A percentile compares a stretch with the other conserved stretches of the same genome.
Evolutionary conservation across 2,797 vertebrate species (phyloP).

Genomic region (Cyclopterus lumpus): DNA sequence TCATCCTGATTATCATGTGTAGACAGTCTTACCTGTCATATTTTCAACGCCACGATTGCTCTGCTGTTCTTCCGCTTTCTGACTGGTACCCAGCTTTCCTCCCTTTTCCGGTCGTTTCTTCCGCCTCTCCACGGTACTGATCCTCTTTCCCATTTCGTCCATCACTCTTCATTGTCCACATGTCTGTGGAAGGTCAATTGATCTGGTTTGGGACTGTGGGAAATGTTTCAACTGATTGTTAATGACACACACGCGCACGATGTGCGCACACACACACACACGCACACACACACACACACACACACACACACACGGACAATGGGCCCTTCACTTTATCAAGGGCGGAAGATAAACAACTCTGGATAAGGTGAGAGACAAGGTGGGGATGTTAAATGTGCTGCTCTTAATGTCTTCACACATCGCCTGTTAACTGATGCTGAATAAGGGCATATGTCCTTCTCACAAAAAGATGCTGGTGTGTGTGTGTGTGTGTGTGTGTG

Average conservation of each 20-base stretch:
- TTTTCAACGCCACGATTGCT: constrained; percentile 12
- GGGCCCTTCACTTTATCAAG: constrained; percentile 75
- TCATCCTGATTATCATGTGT: constrained; percentile 45
- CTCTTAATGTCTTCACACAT: constrained; percentile 78
- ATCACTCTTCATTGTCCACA: constrained; percentile 74
- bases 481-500: not conserved
- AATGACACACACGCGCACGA: constrained; percentile 53
- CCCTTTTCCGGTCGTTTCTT: constrained; percentile 34
- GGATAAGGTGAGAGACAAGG: constrained; percentile 71
- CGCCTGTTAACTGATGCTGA: constrained; percentile 78
- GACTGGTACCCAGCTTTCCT: constrained; percentile 27
- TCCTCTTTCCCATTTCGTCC: constrained; percentile 53
- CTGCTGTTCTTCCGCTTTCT: constrained; percentile 19
- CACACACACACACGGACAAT: constrained; percentile 49
- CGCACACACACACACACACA: constrained; percentile 35
- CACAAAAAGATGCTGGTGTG: constrained; percentile 47
- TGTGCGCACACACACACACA: constrained; percentile 20
- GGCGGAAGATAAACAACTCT: constrained; percentile 74
- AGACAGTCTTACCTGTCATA: constrained; percentile 45
- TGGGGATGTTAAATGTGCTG: constrained; percentile 79
- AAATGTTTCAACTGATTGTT: constrained; percentile 75
- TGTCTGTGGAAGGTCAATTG: constrained; percentile 77
- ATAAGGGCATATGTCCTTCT: constrained; percentile 79
- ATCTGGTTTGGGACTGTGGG: constrained; percentile 73
- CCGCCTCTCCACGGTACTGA: constrained; percentile 29